A percentile compares a stretch with the other conserved stretches of the same genome.
These are phyloP conservation scores for Tympanoctomys barrerae DNA, from an alignment of 2,797 vertebrate genomes.

Conservation along the genomic window DNA sequence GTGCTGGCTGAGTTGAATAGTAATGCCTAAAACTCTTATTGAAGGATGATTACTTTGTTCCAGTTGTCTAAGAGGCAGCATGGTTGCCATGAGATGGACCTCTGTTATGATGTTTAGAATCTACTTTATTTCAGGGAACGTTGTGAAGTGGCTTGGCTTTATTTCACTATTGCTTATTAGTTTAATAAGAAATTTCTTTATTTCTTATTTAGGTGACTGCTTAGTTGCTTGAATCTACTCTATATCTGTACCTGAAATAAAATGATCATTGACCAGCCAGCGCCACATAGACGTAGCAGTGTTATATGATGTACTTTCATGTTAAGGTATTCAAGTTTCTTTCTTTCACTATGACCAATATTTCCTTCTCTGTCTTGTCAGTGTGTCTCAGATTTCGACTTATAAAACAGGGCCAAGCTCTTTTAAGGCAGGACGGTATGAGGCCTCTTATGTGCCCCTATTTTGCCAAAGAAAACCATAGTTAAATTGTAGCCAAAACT, in stretches of 20 bases:
- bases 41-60: constrained; percentile 21
- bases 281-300: accelerated
- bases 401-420: neutral
- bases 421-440: neutral
- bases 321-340: neutral
- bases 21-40: constrained; percentile 57
- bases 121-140: neutral
- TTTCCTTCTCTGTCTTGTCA: constrained; percentile 1
- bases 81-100: neutral
- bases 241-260: neutral
- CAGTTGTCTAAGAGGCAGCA: constrained; percentile 15
- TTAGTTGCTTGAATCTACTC: neutral
- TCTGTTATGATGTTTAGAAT: neutral
- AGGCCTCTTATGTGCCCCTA: neutral
- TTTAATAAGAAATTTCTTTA: too few relatives aligned
- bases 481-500: neutral
- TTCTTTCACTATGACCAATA: neutral
- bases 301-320: neutral
- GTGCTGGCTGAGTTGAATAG: constrained; percentile 33
- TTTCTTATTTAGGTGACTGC: neutral
- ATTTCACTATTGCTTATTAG: neutral
- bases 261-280: neutral
- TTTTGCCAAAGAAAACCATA: constrained; percentile 50
- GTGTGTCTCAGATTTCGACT: neutral
- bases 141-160: neutral